Evolutionary conservation across 2,888 invertebrate species (phyloP).

Genomic region (Hemicrepidius hirtus): DNA sequence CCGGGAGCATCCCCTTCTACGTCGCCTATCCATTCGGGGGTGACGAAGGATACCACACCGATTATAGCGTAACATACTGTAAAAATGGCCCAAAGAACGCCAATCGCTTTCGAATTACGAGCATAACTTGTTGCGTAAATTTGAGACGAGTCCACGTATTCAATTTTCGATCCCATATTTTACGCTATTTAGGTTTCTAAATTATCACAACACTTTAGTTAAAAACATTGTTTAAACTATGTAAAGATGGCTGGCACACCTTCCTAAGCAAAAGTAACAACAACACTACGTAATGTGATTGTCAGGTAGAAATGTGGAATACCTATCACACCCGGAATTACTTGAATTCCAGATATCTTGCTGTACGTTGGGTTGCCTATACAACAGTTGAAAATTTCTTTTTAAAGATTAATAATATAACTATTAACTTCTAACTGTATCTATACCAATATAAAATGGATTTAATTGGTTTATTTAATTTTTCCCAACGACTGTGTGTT

Average conservation of each 20-base stretch:
- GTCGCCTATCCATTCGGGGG: slow-evolving; percentile 94
- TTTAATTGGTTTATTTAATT: no score
- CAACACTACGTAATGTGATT: slow-evolving; percentile 39
- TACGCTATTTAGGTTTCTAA: background rate
- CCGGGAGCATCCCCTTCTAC: slow-evolving; percentile 90
- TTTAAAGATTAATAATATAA: no score
- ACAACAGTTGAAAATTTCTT: background rate
- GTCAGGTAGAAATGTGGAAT: no score
- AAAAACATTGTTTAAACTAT: slow-evolving; percentile 41
- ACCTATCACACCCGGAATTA: slow-evolving; percentile 11
- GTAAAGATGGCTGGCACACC: slow-evolving; percentile 40
- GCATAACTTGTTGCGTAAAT: slow-evolving; percentile 94
- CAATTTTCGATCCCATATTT: slow-evolving; percentile 92
- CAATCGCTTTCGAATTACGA: slow-evolving; percentile 94
- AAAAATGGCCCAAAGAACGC: slow-evolving; percentile 98
- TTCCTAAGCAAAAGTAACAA: slow-evolving; percentile 39
- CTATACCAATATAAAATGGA: no score
- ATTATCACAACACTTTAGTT: slow-evolving; percentile 25
- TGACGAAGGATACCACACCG: slow-evolving; percentile 95
- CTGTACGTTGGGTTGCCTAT: slow-evolving; percentile 5
- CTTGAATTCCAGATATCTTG: slow-evolving; percentile 14
- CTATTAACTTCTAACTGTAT: no score
- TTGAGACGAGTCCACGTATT: slow-evolving; percentile 93
- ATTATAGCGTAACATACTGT: slow-evolving; percentile 98
- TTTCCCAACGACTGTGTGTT: no score